A percentile compares a stretch with the other conserved stretches of the same genome.
phyloP scores from a whole-genome alignment of 2,797 vertebrate species.

The Aphelocoma californica region DNA sequence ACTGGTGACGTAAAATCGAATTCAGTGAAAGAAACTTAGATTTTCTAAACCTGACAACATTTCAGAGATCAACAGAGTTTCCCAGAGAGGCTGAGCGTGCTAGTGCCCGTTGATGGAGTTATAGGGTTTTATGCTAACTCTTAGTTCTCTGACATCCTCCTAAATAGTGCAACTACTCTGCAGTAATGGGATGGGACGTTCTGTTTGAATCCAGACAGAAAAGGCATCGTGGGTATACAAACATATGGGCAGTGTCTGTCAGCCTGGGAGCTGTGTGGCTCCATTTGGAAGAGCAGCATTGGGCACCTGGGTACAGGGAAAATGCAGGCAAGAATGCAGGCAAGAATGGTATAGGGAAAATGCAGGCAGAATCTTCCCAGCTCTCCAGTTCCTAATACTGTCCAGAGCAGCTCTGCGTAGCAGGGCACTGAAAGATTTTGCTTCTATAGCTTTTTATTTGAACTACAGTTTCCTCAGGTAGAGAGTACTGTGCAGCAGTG shows the following conservation, averaged over 20 bases:
- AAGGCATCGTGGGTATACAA: fast-evolving
- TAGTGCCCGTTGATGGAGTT: background rate
- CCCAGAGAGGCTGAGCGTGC: background rate
- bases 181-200: background rate
- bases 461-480: background rate
- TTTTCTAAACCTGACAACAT: background rate
- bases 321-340: background rate
- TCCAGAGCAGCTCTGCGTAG: background rate
- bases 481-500: fast-evolving
- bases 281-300: background rate
- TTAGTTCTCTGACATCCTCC: background rate
- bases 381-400: background rate
- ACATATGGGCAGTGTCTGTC: background rate
- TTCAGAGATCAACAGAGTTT: background rate
- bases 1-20: background rate
- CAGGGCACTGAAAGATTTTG: background rate
- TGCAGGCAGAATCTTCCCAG: background rate
- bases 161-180: background rate
- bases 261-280: background rate
- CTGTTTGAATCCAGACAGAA: background rate
- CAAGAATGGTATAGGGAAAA: no score
- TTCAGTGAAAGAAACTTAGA: background rate
- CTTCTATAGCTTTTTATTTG: background rate
- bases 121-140: background rate
- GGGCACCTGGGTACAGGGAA: background rate